phyloP scores from a whole-genome alignment of 2,113 vertebrate genomes.

The Orycteropus afer region DNA sequence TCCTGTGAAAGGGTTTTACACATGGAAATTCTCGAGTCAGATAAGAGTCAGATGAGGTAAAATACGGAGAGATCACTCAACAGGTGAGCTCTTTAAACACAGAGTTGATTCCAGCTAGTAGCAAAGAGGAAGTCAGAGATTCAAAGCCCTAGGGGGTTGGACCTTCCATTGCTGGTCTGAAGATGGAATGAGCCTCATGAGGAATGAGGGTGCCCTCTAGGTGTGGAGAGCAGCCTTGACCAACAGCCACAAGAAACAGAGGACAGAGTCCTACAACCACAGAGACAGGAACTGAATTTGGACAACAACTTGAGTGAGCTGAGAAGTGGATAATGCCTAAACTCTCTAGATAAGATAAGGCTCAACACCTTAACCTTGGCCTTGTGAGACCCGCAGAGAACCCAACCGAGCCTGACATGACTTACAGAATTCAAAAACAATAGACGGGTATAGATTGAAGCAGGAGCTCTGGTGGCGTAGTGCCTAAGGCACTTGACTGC shows the following conservation, averaged over 20 bases:
- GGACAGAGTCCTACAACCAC: background rate
- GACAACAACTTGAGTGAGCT: background rate
- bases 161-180: background rate
- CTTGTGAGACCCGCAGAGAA: background rate
- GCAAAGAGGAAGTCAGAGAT: conserved; percentile 13
- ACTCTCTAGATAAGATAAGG: background rate
- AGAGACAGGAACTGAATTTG: background rate
- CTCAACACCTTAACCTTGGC: background rate
- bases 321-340: background rate
- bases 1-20: background rate
- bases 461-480: too few species aligned
- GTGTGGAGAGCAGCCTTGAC: background rate
- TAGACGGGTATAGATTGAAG: background rate
- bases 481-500: too few species aligned
- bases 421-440: background rate
- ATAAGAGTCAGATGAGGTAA: background rate
- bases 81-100: background rate
- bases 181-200: background rate
- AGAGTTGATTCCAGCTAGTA: background rate
- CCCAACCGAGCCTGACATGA: background rate
- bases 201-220: background rate
- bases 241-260: background rate
- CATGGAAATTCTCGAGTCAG: background rate
- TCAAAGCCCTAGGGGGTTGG: background rate
- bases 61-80: background rate